Evolutionary conservation across 2,797 vertebrate genomes (phyloP), one percentile per base, ranked within the genome.

Genomic region (Lagodon rhomboides): DNA sequence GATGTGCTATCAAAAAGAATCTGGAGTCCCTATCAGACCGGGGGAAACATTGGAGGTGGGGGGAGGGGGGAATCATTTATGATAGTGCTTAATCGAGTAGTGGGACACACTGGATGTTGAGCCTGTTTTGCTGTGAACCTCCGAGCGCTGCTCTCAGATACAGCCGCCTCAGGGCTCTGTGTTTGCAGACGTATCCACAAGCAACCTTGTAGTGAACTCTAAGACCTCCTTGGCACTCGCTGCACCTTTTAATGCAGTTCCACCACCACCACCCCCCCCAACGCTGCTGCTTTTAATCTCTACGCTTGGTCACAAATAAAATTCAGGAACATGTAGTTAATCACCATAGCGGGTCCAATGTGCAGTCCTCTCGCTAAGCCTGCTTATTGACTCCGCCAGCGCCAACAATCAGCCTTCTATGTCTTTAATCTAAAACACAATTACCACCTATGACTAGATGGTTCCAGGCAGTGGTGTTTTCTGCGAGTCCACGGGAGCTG

Each of bases 381-480:
- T 61, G 65, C 75, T 85, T 87, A 85, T 85, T 86, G 88, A 90
- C 83, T 84, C 73, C 22, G 54, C 74, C 73, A 58, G 69, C 72
- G 75, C 43, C 78, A 71, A 82, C 89, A 83, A 80, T 86, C 85
- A 73, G 75, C 76, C 78, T 76, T 66, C 84, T 89, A 87, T 86
- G 90, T 83, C 84, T 92, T 93, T 92, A 90, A 92, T 92, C 84
- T 87, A 80, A 90, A 91, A 91, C 75, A 89, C 89, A 92, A 93
- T 94, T 91, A 88, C 83, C 83, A 84, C 79, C 85, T 88, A 85
- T 90, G 86, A 90, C 81, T 87, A 30, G 5, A 75, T 83, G 74
- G 68, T 87, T 90, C 62, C 74, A 85, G 74, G 75, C 77, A 71
- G 43, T 68, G 80, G 84, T 89, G 81, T 80, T 89, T 87, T 87